A percentile compares a stretch with the other conserved stretches of the same genome.
Conservation (phyloP, 2,797 vertebrate genomes). For the Pagetopsis macropterus region DNA sequence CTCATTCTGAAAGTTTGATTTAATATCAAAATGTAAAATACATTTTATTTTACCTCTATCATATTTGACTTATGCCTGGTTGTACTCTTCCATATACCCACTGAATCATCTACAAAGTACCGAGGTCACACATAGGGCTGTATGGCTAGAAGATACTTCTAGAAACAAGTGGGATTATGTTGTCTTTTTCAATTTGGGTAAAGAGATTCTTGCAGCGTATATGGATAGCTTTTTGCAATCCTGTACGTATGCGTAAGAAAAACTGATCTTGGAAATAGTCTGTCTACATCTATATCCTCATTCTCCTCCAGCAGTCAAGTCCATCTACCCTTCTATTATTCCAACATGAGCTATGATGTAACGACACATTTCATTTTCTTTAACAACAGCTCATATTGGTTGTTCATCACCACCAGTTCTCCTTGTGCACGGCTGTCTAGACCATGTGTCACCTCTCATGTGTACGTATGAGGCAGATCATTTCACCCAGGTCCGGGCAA, state of each 20-base stretch:
- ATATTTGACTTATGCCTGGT: no score
- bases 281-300: background rate
- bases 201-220: background rate
- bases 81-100: background rate
- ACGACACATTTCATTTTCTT: conserved; percentile 39
- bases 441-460: conserved; percentile 49
- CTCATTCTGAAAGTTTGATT: no score
- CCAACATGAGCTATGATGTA: conserved; percentile 20
- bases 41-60: no score
- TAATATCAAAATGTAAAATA: no score
- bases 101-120: background rate
- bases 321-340: conserved; percentile 27
- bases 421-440: conserved; percentile 26
- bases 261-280: conserved; percentile 5
- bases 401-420: conserved; percentile 35
- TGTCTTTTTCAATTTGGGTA: background rate
- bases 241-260: background rate
- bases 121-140: background rate
- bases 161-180: background rate
- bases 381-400: conserved; percentile 46
- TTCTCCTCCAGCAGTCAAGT: conserved; percentile 3
- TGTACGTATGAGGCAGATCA: conserved; percentile 55
- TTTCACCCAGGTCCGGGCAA: conserved; percentile 45
- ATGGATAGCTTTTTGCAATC: conserved; percentile 7
- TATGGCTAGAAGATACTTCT: background rate